Evolutionary conservation across 2,888 invertebrate species (phyloP), one percentile per base, ranked within the genome.

Genomic region (Drosophila algonquin): DNA sequence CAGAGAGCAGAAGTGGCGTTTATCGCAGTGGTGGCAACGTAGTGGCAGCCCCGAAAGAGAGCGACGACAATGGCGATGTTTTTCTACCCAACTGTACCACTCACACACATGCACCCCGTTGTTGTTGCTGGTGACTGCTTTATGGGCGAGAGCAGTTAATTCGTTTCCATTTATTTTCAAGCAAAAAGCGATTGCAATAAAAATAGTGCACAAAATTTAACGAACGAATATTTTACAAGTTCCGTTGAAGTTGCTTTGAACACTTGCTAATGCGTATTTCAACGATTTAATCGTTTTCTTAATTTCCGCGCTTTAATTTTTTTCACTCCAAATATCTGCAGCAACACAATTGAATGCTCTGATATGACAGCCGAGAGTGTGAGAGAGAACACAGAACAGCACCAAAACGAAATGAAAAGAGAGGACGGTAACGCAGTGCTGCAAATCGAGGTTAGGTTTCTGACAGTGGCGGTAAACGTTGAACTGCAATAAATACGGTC

Each of bases 1-100:
- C 14, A 40, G 40, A 40, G 40, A 40, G 40, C 40, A 40, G 14
- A 7, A 40, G 40, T 40, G n/a, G 40, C 40, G 40, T 40, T 7
- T 40, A 40, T 40, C 40, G 40, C 40, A 40, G 40, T 69, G 69
- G 56, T 67, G 69, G 69, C 67, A 69, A 51, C 30, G 55, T 55
- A 70, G 70, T 67, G 67, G 67, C 67, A 67, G 69, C 67, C 16
- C 70, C 30, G 50, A 48, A 47, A 55, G 50, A 56, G 32, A 56
- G 70, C 79, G 74, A 78, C 55, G 72, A 70, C 74, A 72, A 76
- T 79, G 82, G 73, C 71, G 65, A 72, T 73, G 72, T 86, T 89
- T 80, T 84, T 89, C 76, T 87, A 84, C 84, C 84, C 84, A 84
- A 84, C 84, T 84, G 84, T 84, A 84, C 84, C 69, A 59, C 69